Base-by-base conservation (phyloP, 2,888 invertebrate species). In the Dione juno region DNA sequence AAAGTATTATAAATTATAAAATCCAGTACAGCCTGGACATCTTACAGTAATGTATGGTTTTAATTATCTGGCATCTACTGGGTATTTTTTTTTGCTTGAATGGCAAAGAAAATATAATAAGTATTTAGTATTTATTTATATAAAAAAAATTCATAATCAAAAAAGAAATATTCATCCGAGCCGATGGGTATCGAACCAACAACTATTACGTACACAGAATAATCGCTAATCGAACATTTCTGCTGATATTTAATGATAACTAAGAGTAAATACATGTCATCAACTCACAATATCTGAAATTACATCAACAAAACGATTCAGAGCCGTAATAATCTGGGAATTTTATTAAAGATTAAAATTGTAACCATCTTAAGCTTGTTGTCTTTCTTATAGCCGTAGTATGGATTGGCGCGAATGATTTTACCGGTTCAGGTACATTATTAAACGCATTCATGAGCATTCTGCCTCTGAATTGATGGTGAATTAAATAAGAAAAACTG, bases 351-450 rank as follows among this genome's bases (percentile, higher is more conserved):
- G 69, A 67, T 69, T 69, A 75, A 61, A 69, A 73, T 74, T 70
- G 53, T 70, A 69, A 11, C 14, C 10, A 37, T 63, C 40, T 21
- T 43, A 53, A 13, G 21, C 1, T 54, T 37, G n/a, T 35, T 10
- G 10, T 37, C 28, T 61, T 61, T 41, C 40, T 11, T 45, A 16
- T 9, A 16, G 6, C n/a, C 11, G 48, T 35, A 64, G 40, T 21
- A 37, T 16, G 61, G 76, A 75, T 74, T 73, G 74, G 77, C 74
- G 73, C 75, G 75, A 72, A 75, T 70, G 77, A 74, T 74, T 72
- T 79, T 84, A 88, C 88, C 86, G 88, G 88, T 89, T 87, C 80
- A 76, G 80, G 81, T 80, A 82, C 84, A 85, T 87, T 86, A 84
- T 89, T 88, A 88, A 82, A 82, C 81, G 79, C 79, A 80, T 78